These are phyloP conservation scores for Caenorhabditis japonica DNA, from an alignment of 2,888 invertebrate species.

Conservation along the genomic window DNA sequence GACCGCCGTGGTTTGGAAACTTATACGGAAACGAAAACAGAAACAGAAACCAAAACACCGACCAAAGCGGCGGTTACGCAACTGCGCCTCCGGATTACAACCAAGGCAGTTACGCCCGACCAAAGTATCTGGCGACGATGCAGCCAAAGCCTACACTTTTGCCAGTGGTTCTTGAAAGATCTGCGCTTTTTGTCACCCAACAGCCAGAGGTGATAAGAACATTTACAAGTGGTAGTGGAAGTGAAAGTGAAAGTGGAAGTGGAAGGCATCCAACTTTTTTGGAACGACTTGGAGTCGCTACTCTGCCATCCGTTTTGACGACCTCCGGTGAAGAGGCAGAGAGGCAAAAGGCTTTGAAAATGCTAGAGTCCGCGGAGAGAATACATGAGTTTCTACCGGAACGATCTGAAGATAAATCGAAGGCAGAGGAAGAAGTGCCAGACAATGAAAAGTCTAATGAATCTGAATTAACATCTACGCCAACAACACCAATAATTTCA, in stretches of 20 bases:
- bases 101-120: slow-evolving; percentile 35
- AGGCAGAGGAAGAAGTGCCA: slow-evolving; percentile 7
- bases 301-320: slow-evolving; percentile 14
- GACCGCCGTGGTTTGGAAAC: slow-evolving; percentile 17
- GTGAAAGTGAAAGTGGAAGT: background rate
- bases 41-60: background rate
- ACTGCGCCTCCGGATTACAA: slow-evolving; percentile 38
- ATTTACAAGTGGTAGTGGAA: background rate
- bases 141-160: slow-evolving; percentile 36
- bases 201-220: slow-evolving; percentile 2
- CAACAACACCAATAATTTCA: background rate
- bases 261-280: slow-evolving; percentile 37
- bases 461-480: background rate
- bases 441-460: slow-evolving; percentile 8
- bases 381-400: slow-evolving; percentile 23
- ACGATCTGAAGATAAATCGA: background rate
- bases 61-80: slow-evolving; percentile 25
- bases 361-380: slow-evolving; percentile 5
- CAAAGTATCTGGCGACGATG: slow-evolving; percentile 42
- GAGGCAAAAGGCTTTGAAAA: slow-evolving; percentile 6
- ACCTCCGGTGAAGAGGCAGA: background rate
- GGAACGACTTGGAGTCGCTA: slow-evolving; percentile 34
- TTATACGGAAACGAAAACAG: too few relatives aligned
- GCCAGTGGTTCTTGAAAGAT: slow-evolving; percentile 45
- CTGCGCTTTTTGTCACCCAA: slow-evolving; percentile 36